Evolutionary conservation across 1,140 invertebrate genomes (phyloP), one percentile per base, ranked within the genome.

Genomic region (Scaptomyza hsui): DNA sequence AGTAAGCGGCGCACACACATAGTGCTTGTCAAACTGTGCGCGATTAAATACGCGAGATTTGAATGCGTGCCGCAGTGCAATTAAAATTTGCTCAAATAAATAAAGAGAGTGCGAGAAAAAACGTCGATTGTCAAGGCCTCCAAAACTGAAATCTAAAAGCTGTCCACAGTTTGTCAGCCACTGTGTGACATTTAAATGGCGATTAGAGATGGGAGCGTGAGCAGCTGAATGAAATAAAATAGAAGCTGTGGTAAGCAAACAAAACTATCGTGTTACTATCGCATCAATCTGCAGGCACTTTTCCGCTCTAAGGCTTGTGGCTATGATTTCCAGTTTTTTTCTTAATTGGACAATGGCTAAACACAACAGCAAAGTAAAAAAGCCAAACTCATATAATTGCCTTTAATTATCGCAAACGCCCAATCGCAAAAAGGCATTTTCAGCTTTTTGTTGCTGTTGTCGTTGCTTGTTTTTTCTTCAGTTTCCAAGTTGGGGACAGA

Each of bases 331-430:
- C 73, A 77, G 77, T 81, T 85, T 79, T 85, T 79, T 77, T 57
- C 77, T 81, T 86, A 85, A 85, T 86, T 86, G 77, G 82, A 73
- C 69, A 64, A 49, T 75, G 55, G 72, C 64, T 44, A 70, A 78
- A 74, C 67, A 79, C 64, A 63, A 52, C 71, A 49, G 64, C 64
- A 37, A 73, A 73, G 70, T 62, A 78, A 64, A 79, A 7, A 68
- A 75, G 69, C 69, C 65, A 74, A 77, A 74, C 65, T 77, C 75
- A 75, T 80, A 89, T 89, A 89, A 89, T 81, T 89, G 86, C 75
- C 68, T 86, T 86, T 86, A 86, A 86, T 89, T 89, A 89, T 89
- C 85, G 62, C 80, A 70, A 71, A 86, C 85, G 85, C 77, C 85
- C 85, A 81, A 89, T 89, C 86, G 77, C 76, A 59, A 44, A 44